Evolutionary conservation across 2,797 vertebrate genomes (phyloP).

Genomic region (Alca torda): DNA sequence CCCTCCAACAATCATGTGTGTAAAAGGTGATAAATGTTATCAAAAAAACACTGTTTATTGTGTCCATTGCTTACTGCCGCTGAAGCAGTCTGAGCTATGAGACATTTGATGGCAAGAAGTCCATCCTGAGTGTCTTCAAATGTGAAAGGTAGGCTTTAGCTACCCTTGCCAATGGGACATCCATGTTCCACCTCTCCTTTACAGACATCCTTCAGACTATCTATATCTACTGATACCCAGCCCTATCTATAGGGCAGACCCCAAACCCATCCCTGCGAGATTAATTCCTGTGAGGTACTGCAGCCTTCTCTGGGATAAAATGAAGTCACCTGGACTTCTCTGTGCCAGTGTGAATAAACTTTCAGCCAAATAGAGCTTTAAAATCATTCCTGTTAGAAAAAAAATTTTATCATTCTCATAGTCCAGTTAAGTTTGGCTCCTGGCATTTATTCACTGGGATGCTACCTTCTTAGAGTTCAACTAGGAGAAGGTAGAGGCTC

Average conservation of each 20-base stretch:
- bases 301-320: not conserved
- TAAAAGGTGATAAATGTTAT: not conserved
- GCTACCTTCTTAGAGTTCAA: not conserved
- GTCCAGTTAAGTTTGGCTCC: not conserved
- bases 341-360: not conserved
- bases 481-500: slow-evolving; percentile 17
- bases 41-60: not conserved
- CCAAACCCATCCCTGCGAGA: not conserved
- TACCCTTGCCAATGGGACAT: not conserved
- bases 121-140: not conserved
- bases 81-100: not conserved
- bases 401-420: not conserved
- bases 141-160: not conserved
- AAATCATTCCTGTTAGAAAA: not conserved
- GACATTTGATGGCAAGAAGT: not conserved
- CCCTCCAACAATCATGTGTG: not conserved
- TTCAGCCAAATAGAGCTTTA: not conserved
- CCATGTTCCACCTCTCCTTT: not conserved
- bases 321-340: not conserved
- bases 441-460: not conserved
- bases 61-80: not conserved
- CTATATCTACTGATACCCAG: not conserved
- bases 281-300: not conserved
- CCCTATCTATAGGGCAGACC: not conserved
- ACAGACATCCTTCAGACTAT: not conserved